Conservation (phyloP, 2,797 vertebrate genomes). For the Urocyon cinereoargenteus region DNA sequence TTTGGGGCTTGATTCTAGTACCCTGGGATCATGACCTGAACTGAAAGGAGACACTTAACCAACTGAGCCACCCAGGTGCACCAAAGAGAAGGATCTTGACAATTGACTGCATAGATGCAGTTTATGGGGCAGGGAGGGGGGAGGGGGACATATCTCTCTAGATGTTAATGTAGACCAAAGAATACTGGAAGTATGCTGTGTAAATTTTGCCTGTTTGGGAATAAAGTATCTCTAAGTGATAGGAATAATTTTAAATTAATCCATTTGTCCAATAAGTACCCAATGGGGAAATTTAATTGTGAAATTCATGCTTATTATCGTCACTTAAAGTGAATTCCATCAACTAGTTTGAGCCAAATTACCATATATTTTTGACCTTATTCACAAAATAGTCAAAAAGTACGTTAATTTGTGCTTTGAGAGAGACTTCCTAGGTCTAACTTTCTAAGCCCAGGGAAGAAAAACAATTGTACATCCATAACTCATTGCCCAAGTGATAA, state of each 20-base stretch:
- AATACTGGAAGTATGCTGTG: not conserved
- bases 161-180: not conserved
- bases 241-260: slow-evolving; percentile 78
- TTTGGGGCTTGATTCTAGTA: no score
- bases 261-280: slow-evolving; percentile 65
- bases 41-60: no score
- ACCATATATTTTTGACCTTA: not conserved
- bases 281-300: slow-evolving; percentile 64
- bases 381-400: not conserved
- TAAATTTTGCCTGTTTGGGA: slow-evolving; percentile 1
- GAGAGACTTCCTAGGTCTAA: not conserved
- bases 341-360: slow-evolving; percentile 53
- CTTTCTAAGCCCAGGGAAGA: not conserved
- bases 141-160: not conserved
- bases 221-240: slow-evolving; percentile 67
- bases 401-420: slow-evolving; percentile 42
- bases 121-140: not conserved
- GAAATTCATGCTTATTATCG: slow-evolving; percentile 50
- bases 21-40: no score
- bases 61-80: no score
- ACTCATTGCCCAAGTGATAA: not conserved
- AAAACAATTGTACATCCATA: not conserved
- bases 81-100: not conserved
- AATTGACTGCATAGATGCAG: not conserved
- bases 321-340: slow-evolving; percentile 54